phyloP scores from a whole-genome alignment of 2,888 invertebrate genomes.

The Eledona agricola region DNA sequence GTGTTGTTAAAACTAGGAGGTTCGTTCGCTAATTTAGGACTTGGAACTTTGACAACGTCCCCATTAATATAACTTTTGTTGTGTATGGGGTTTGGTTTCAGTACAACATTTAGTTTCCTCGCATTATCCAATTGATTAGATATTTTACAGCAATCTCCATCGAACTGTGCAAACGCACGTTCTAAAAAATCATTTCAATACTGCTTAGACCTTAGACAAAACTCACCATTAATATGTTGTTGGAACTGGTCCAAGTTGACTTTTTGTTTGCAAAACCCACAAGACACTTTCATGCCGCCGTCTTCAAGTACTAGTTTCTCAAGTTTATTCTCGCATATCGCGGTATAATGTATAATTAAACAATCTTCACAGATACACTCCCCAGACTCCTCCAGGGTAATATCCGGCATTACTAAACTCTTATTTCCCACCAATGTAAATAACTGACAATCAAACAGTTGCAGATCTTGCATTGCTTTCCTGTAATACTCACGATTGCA shows the following conservation, averaged over 20 bases:
- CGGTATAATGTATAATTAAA: constrained; percentile 54
- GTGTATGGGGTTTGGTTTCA: too few relatives aligned
- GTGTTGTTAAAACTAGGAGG: constrained; percentile 40
- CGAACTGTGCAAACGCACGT: constrained; percentile 38
- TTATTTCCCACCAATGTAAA: constrained; percentile 54
- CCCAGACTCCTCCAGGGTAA: constrained; percentile 54
- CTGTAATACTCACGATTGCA: constrained; percentile 42
- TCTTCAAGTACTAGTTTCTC: constrained; percentile 34
- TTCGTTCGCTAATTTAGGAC: constrained; percentile 46
- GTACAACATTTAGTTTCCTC: too few relatives aligned
- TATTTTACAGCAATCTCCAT: constrained; percentile 36
- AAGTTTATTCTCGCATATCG: too few relatives aligned
- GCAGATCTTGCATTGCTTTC: constrained; percentile 50
- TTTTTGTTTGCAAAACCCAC: constrained; percentile 38
- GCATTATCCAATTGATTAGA: too few relatives aligned
- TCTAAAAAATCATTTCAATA: constrained; percentile 33
- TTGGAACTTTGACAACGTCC: constrained; percentile 44
- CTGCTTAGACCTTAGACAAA: background rate
- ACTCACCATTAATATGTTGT: constrained; percentile 48
- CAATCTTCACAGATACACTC: constrained; percentile 59
- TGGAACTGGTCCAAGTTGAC: constrained; percentile 49
- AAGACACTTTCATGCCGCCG: constrained; percentile 32
- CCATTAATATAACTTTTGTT: too few relatives aligned
- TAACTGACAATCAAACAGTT: constrained; percentile 54
- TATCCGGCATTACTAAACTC: constrained; percentile 50